A percentile compares a stretch with the other conserved stretches of the same genome.
These are phyloP conservation scores for Platichthys flesus DNA, from an alignment of 2,113 vertebrate species.

Conservation along the genomic window DNA sequence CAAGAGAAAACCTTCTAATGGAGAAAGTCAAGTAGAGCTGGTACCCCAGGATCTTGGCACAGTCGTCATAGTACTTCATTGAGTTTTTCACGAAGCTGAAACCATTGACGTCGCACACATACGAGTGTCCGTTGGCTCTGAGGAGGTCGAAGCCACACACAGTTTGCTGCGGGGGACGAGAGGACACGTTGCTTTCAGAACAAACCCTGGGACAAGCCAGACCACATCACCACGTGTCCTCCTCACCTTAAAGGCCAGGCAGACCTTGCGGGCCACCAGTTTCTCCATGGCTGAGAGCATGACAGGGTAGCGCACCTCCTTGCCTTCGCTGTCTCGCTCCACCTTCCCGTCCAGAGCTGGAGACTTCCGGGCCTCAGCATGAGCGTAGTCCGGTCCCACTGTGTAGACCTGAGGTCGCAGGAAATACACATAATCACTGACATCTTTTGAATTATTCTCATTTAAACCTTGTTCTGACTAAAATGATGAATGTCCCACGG, in stretches of 20 bases:
- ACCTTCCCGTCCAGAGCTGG: conserved; percentile 97
- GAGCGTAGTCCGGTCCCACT: conserved; percentile 96
- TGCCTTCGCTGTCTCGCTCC: conserved; percentile 97
- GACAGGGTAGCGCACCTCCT: conserved; percentile 97
- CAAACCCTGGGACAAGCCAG: neutral
- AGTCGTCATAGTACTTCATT: conserved; percentile 99
- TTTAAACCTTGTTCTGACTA: too few relatives aligned
- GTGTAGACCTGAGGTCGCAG: conserved; percentile 91
- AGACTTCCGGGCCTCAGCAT: conserved; percentile 97
- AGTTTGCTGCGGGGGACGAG: conserved; percentile 87
- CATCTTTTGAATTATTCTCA: too few relatives aligned
- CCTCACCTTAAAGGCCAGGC: conserved; percentile 94
- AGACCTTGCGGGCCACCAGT: conserved; percentile 96
- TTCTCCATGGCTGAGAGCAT: conserved; percentile 99
- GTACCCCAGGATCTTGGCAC: conserved; percentile 98
- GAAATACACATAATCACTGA: neutral
- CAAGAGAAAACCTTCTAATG: too few relatives aligned
- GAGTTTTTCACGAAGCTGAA: conserved; percentile 99
- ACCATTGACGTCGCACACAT: conserved; percentile 97
- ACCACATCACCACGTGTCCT: rapidly evolving
- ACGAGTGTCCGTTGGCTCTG: conserved; percentile 95
- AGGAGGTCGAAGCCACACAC: conserved; percentile 98
- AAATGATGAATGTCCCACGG: too few relatives aligned
- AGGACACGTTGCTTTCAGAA: neutral
- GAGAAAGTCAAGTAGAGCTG: neutral